Base-by-base conservation (phyloP, 92 coral and sea anemone species). In the Hydrozoanthus gracilis region DNA sequence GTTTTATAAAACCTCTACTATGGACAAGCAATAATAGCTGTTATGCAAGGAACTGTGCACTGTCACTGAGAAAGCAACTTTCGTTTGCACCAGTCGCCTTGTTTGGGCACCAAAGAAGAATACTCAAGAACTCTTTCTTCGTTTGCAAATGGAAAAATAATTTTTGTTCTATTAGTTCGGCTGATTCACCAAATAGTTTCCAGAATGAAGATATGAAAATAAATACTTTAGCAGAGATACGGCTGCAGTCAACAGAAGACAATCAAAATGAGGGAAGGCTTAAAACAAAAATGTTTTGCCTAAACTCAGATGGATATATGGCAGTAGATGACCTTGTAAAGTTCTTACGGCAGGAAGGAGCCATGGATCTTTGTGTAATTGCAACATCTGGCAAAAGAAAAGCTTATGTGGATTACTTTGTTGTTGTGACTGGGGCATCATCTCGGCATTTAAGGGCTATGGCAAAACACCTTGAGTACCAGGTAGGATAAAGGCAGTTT, bases 341-440 rank as follows among this genome's bases (percentile, higher is more conserved):
- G 77, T 95, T 95, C 67, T 88, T 97, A 14, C 85, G 71, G 55
- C 87, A 76, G 18, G 99, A 97, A 78, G 93, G 92, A 47, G 99
- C 95, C 2, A 76, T 92, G 77, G 95, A 97, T 86, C 90, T 95
- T 47, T 97, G 97, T 86, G 95, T 95, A 17, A 88, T 97, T 67
- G 76, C 92, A 79, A 89, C 99, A 8, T 84, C 95, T 16, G 98
- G 96, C 51, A 93, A 89, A 45, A 89, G 93, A 67, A 86, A 87
- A 65, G 88, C 88, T 50, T 97, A 97, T 93, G 99, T 95, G 66
- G 99, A 95, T 54, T 97, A 95, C 77, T 95, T 97, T 77, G 92
- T 97, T 35, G 95, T 97, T 44, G 98, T 91, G 39, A 97, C 98
- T 71, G 99, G 99, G 55, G 90, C 90, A 75, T 92, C 99, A 15